phyloP scores from a whole-genome alignment of 64 coral and sea anemone species.

The Pocillopora verrucosa region DNA sequence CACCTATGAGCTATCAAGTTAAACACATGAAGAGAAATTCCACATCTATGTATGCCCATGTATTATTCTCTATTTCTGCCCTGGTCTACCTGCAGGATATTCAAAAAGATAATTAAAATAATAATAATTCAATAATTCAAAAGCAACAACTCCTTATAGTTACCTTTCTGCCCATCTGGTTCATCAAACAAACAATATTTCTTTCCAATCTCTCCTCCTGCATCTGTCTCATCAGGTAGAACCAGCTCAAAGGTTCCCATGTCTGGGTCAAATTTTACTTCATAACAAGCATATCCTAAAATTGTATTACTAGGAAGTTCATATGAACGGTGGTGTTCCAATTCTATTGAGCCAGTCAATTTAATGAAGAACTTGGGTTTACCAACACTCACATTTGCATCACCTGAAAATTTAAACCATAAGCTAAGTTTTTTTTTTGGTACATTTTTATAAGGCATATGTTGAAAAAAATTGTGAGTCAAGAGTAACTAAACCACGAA shows the following conservation, averaged over 20 bases:
- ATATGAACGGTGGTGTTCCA: constrained; percentile 68
- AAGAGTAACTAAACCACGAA: too few species aligned
- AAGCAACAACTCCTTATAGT: neutral
- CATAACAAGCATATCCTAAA: constrained; percentile 75
- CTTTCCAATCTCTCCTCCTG: neutral
- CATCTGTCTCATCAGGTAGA: constrained; percentile 68
- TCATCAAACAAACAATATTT: constrained; percentile 45
- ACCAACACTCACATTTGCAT: constrained; percentile 38
- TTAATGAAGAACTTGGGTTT: constrained; percentile 58
- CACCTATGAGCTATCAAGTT: too few species aligned
- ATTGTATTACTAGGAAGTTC: constrained; percentile 76
- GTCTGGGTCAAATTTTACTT: constrained; percentile 27
- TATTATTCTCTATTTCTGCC: too few species aligned
- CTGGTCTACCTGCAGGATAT: too few species aligned
- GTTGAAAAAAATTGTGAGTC: neutral
- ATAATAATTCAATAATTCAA: too few species aligned
- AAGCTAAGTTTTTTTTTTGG: too few species aligned
- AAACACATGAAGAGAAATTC: too few species aligned
- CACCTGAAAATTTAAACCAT: constrained; percentile 38
- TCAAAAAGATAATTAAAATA: neutral
- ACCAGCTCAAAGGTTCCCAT: constrained; percentile 52
- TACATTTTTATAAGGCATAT: neutral
- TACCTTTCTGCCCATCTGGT: constrained; percentile 83
- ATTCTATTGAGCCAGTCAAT: constrained; percentile 48
- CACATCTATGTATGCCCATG: too few species aligned